Conservation (phyloP, 2,113 vertebrate species). For the Phalacrocorax pelagicus region DNA sequence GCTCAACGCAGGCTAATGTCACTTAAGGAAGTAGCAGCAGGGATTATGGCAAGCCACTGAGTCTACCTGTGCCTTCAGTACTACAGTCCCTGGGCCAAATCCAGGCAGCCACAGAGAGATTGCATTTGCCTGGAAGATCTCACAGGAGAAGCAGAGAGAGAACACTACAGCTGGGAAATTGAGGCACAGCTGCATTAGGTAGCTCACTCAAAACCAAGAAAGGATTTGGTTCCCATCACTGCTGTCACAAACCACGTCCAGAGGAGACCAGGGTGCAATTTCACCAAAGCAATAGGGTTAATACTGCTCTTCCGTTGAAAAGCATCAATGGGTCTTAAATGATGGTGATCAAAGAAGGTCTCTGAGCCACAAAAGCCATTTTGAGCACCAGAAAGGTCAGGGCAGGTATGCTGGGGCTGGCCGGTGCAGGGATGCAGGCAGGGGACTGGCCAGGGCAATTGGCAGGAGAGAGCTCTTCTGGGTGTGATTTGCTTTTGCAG, state of each 20-base stretch:
- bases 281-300: background rate
- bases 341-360: background rate
- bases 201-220: background rate
- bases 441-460: background rate
- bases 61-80: background rate
- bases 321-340: background rate
- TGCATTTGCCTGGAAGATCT: background rate
- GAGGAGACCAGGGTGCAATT: background rate
- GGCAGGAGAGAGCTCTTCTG: background rate
- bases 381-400: fast-evolving
- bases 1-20: background rate
- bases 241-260: fast-evolving
- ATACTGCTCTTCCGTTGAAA: background rate
- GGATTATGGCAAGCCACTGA: background rate
- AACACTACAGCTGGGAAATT: background rate
- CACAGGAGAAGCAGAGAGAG: background rate
- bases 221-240: background rate
- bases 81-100: background rate
- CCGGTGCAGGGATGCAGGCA: background rate
- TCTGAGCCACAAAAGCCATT: fast-evolving
- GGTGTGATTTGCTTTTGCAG: slow-evolving; percentile 28
- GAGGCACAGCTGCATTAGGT: background rate
- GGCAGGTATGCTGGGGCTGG: background rate
- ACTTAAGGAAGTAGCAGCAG: slow-evolving; percentile 5
- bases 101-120: background rate